A percentile compares a stretch with the other conserved stretches of the same genome.
phyloP scores from a whole-genome alignment of 2,888 invertebrate species.

The Drosophila rubida region DNA sequence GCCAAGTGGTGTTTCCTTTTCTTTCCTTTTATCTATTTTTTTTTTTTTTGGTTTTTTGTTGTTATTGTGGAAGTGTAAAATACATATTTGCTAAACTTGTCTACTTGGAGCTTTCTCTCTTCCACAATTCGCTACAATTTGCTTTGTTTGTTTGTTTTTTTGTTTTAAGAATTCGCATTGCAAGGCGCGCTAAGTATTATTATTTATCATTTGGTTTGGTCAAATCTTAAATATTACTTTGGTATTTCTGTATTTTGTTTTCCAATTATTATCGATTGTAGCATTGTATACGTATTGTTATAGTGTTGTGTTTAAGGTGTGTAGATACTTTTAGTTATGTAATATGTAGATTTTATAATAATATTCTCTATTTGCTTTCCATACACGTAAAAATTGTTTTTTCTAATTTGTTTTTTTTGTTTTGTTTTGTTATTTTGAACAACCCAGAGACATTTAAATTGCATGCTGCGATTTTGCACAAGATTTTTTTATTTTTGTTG shows the following conservation, averaged over 20 bases:
- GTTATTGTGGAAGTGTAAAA: constrained; percentile 41
- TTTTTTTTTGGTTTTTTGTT: neutral
- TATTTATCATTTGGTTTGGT: constrained; percentile 54
- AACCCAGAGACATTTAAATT: constrained; percentile 57
- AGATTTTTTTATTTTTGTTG: constrained; percentile 18
- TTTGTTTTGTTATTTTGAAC: constrained; percentile 39
- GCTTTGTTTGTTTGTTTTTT: neutral
- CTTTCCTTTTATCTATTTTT: neutral
- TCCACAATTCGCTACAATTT: constrained; percentile 17
- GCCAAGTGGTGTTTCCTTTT: constrained; percentile 25
- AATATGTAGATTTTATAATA: constrained; percentile 43
- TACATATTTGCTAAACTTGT: constrained; percentile 40
- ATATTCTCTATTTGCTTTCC: constrained; percentile 49
- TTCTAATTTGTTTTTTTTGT: constrained; percentile 17
- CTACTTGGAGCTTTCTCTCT: constrained; percentile 25
- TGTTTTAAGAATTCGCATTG: constrained; percentile 29
- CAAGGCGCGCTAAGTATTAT: constrained; percentile 35
- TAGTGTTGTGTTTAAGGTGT: constrained; percentile 31
- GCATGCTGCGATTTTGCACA: constrained; percentile 44
- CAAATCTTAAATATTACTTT: constrained; percentile 63
- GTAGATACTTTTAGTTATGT: constrained; percentile 37
- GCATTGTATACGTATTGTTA: constrained; percentile 47
- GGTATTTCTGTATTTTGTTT: constrained; percentile 38
- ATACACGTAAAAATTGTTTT: constrained; percentile 49
- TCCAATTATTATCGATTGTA: constrained; percentile 54